These are phyloP conservation scores for Merops nubicus DNA, from an alignment of 2,113 vertebrate species.

Conservation along the genomic window DNA sequence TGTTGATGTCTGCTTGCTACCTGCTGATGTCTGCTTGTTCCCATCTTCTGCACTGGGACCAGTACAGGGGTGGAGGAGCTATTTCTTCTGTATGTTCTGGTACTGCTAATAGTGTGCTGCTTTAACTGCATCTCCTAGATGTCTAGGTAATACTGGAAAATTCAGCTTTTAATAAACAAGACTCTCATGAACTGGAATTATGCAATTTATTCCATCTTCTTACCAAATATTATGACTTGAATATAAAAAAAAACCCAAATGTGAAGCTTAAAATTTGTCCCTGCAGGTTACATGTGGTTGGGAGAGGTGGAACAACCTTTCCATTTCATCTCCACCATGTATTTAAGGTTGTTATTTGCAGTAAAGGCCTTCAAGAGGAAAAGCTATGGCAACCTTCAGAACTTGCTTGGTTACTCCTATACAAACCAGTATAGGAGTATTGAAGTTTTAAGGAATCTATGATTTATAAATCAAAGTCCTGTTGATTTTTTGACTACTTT, in stretches of 20 bases:
- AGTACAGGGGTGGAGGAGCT: neutral
- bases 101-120: neutral
- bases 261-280: neutral
- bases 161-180: neutral
- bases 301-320: neutral
- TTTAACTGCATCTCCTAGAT: neutral
- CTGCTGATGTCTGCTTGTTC: neutral
- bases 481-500: neutral
- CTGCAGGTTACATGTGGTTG: neutral
- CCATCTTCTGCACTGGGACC: neutral
- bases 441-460: neutral
- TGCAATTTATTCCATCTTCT: neutral
- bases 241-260: neutral
- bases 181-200: neutral
- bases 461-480: neutral
- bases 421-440: fast-evolving
- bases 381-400: neutral
- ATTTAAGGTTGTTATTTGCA: neutral
- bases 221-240: neutral
- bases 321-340: neutral
- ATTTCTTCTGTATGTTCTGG: neutral
- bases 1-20: neutral
- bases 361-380: neutral
- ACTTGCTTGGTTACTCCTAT: neutral
- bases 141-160: neutral